Evolutionary conservation across 2,888 invertebrate species (phyloP).

Genomic region (Chromoteleia sp.): DNA sequence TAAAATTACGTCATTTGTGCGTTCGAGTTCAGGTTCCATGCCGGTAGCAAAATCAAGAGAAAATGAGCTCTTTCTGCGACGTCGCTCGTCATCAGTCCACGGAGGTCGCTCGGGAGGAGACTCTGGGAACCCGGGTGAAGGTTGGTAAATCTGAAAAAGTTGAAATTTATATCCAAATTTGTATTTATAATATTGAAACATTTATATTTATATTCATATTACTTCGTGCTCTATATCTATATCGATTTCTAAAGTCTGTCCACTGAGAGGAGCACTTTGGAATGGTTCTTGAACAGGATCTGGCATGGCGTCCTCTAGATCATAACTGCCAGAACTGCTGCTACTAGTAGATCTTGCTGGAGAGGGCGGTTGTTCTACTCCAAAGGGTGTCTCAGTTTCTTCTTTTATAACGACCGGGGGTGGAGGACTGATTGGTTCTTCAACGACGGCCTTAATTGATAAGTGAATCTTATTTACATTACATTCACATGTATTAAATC

Average conservation of each 20-base stretch:
- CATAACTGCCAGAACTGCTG: conserved; percentile 83
- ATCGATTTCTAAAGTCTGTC: conserved; percentile 76
- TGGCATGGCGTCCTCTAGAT: conserved; percentile 82
- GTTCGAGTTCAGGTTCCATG: conserved; percentile 85
- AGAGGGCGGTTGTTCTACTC: conserved; percentile 75
- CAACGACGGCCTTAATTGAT: conserved; percentile 78
- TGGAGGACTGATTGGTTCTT: conserved; percentile 80
- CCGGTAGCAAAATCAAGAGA: conserved; percentile 90
- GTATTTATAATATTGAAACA: background rate
- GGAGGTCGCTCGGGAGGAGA: conserved; percentile 80
- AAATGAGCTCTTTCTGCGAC: conserved; percentile 90
- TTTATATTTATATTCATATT: conserved; percentile 48
- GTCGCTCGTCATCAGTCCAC: conserved; percentile 90
- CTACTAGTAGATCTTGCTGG: conserved; percentile 81
- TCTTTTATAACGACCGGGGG: conserved; percentile 76
- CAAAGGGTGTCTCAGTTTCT: conserved; percentile 76
- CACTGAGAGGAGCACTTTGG: conserved; percentile 75
- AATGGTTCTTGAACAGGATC: conserved; percentile 75
- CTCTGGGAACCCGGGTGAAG: conserved; percentile 82
- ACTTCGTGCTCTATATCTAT: conserved; percentile 80
- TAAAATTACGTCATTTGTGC: conserved; percentile 70
- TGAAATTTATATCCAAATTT: background rate
- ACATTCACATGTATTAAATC: background rate
- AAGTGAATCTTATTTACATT: too few species aligned
- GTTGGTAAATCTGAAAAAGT: conserved; percentile 78